These are phyloP conservation scores for Aldrovandia affinis DNA, from an alignment of 2,797 vertebrate genomes.

Conservation along the genomic window DNA sequence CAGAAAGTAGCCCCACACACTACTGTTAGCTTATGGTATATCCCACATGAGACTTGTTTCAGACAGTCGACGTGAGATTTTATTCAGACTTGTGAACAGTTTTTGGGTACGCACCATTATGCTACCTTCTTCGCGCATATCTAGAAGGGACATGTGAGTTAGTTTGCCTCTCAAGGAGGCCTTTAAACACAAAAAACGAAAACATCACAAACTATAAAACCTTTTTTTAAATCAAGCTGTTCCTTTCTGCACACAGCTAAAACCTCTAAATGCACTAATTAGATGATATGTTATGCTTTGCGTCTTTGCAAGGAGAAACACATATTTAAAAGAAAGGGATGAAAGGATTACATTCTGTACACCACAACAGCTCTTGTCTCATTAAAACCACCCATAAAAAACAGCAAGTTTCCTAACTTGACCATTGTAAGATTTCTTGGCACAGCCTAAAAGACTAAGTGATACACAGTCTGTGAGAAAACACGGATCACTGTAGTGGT, in stretches of 20 bases:
- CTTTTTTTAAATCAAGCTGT: not conserved
- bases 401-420: not conserved
- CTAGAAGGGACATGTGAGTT: not conserved
- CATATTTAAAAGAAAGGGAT: not conserved
- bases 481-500: not conserved
- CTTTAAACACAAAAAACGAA: too few relatives aligned
- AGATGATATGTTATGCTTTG: constrained; percentile 13
- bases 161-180: not conserved
- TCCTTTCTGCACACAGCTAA: not conserved
- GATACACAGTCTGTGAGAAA: not conserved
- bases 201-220: not conserved
- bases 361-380: not conserved
- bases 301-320: not conserved
- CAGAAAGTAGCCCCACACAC: not conserved
- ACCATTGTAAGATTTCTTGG: not conserved
- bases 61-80: not conserved
- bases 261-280: constrained; percentile 8
- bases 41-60: not conserved
- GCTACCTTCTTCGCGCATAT: not conserved
- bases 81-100: not conserved
- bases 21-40: not conserved
- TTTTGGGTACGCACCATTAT: not conserved
- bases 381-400: constrained; percentile 9
- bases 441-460: not conserved
- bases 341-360: not conserved